Percentiles rank a stretch among this genome's conserved stretches.
Evolutionary conservation across 2,888 invertebrate species (phyloP).

Genomic region (Drosophila paranaensis): DNA sequence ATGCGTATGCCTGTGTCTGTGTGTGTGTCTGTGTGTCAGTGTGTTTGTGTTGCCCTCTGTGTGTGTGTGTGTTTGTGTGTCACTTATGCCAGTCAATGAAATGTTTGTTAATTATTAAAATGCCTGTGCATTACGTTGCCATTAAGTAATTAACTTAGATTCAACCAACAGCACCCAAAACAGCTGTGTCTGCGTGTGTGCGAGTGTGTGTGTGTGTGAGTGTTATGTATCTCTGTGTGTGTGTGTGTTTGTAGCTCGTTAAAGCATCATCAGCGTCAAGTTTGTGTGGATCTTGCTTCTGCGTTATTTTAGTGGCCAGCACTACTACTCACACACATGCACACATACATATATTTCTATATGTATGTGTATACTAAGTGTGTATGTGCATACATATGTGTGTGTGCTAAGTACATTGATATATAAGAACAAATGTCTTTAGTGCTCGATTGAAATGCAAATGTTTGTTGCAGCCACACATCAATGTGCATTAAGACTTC

Average conservation of each 20-base stretch:
- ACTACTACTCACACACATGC: not conserved
- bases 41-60: not conserved
- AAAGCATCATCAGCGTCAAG: not conserved
- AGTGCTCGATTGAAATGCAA: slow-evolving; percentile 10
- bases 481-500: not conserved
- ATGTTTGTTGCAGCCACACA: not conserved
- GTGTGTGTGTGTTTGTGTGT: slow-evolving; percentile 19
- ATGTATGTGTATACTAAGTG: not conserved
- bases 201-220: not conserved
- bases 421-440: not conserved
- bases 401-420: slow-evolving; percentile 13
- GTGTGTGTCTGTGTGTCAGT: slow-evolving; percentile 27
- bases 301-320: slow-evolving; percentile 18
- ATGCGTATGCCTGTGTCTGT: slow-evolving; percentile 24
- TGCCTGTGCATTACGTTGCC: slow-evolving; percentile 67
- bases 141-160: slow-evolving; percentile 76
- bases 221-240: not conserved
- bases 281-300: slow-evolving; percentile 47
- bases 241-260: not conserved
- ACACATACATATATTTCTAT: not conserved
- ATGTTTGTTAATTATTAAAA: slow-evolving; percentile 72
- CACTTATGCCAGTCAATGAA: slow-evolving; percentile 70
- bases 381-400: not conserved
- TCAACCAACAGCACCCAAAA: slow-evolving; percentile 33
- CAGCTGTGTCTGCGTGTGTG: slow-evolving; percentile 6